These are phyloP conservation scores for Mustela nigripes DNA, from an alignment of 2,113 vertebrate species.

Conservation along the genomic window DNA sequence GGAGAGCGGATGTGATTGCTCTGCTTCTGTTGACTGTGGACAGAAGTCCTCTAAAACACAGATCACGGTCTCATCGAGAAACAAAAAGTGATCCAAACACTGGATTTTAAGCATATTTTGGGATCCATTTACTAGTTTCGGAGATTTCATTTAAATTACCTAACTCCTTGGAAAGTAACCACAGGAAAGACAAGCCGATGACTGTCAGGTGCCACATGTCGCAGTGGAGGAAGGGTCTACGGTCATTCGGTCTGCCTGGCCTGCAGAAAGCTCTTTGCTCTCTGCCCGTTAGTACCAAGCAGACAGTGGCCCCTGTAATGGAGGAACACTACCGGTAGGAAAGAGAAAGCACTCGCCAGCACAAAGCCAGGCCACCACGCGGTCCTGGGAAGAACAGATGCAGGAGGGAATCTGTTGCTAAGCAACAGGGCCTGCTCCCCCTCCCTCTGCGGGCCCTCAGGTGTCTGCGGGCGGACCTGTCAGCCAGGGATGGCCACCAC, in stretches of 20 bases:
- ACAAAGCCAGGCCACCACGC: not conserved
- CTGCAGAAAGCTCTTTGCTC: not conserved
- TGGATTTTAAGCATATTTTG: not conserved
- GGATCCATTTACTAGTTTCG: not conserved
- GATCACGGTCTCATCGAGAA: fast-evolving
- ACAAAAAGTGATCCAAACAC: not conserved
- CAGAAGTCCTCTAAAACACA: not conserved
- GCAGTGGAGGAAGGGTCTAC: not conserved
- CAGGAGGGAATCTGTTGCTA: not conserved
- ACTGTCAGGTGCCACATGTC: not conserved
- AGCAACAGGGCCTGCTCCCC: slow-evolving; percentile 16
- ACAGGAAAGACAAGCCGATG: not conserved
- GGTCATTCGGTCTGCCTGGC: fast-evolving
- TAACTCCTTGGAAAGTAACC: not conserved
- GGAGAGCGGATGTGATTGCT: not conserved
- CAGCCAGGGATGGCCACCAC: slow-evolving; percentile 40
- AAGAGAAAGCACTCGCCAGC: not conserved
- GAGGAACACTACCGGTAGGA: too few species aligned
- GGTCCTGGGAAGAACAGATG: not conserved
- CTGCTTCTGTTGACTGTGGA: not conserved
- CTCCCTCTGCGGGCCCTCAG: not conserved
- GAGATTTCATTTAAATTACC: not conserved
- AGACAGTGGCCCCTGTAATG: not conserved
- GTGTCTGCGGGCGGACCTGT: not conserved
- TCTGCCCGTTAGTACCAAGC: not conserved